A percentile compares a stretch with the other conserved stretches of the same genome.
These are phyloP conservation scores for Ammodramus savannarum DNA, from an alignment of 2,113 vertebrate species.

Conservation along the genomic window DNA sequence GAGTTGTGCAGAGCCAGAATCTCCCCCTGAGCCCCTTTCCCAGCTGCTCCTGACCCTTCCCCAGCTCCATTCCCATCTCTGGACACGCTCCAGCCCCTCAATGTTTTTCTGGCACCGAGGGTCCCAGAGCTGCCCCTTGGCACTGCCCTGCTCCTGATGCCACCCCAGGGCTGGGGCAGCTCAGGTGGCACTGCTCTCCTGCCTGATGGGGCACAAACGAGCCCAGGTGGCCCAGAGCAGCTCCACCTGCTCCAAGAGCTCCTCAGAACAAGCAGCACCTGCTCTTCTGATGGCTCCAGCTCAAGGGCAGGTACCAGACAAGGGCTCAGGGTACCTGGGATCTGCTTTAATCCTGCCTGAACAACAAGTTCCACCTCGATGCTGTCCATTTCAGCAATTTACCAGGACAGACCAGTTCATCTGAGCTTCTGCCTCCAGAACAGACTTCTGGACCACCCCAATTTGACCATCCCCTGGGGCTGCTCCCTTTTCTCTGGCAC, in stretches of 20 bases:
- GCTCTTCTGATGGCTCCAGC: background rate
- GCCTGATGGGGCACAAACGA: background rate
- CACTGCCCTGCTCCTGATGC: background rate
- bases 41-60: background rate
- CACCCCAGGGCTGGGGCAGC: background rate
- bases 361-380: background rate
- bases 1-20: background rate
- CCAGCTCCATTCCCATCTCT: background rate
- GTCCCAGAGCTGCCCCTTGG: background rate
- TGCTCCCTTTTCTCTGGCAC: background rate
- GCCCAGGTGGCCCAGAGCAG: background rate
- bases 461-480: accelerated
- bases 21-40: background rate
- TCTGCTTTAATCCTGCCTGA: background rate
- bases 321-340: background rate
- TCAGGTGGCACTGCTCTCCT: background rate
- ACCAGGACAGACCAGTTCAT: background rate
- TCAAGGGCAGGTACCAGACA: background rate
- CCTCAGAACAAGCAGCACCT: background rate
- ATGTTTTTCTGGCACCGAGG: background rate
- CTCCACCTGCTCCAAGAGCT: background rate
- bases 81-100: background rate
- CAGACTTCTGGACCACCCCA: background rate
- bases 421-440: background rate
- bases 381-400: no score